Evolutionary conservation across 2,888 invertebrate genomes (phyloP).

Genomic region (Noctua fimbriata): DNA sequence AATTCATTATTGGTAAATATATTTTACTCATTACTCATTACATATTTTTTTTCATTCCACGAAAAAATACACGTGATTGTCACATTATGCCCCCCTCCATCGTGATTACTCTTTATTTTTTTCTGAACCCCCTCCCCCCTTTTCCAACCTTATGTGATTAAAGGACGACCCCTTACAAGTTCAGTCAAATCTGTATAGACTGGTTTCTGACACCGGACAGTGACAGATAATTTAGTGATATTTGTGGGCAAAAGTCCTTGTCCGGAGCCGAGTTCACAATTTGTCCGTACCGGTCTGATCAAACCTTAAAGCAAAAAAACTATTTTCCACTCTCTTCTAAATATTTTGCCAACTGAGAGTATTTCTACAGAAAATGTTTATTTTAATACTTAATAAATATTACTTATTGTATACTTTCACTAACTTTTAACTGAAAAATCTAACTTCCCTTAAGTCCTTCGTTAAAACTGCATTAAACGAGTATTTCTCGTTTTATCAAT

Average conservation of each 20-base stretch:
- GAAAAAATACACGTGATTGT: too few species aligned
- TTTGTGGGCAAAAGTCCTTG: not conserved
- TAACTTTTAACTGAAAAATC: slow-evolving; percentile 2
- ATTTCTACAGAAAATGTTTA: not conserved
- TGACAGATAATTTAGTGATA: not conserved
- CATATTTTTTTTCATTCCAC: too few species aligned
- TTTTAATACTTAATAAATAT: too few species aligned
- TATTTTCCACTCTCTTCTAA: not conserved
- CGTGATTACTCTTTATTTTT: too few species aligned
- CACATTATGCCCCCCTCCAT: too few species aligned
- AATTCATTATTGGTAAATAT: too few species aligned
- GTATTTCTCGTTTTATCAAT: slow-evolving; percentile 70
- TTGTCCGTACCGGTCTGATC: not conserved
- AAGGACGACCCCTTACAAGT: not conserved
- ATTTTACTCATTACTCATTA: too few species aligned
- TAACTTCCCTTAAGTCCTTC: slow-evolving; percentile 62
- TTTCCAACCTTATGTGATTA: too few species aligned
- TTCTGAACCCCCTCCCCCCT: too few species aligned
- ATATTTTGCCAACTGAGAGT: not conserved
- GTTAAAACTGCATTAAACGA: slow-evolving; percentile 76
- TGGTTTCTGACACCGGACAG: not conserved
- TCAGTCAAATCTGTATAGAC: not conserved
- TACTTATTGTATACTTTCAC: too few species aligned
- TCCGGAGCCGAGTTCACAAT: not conserved
- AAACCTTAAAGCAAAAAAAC: not conserved